Evolutionary conservation across 2,113 vertebrate genomes (phyloP), one percentile per base, ranked within the genome.

Genomic region (Sphaerodactylus townsendi): DNA sequence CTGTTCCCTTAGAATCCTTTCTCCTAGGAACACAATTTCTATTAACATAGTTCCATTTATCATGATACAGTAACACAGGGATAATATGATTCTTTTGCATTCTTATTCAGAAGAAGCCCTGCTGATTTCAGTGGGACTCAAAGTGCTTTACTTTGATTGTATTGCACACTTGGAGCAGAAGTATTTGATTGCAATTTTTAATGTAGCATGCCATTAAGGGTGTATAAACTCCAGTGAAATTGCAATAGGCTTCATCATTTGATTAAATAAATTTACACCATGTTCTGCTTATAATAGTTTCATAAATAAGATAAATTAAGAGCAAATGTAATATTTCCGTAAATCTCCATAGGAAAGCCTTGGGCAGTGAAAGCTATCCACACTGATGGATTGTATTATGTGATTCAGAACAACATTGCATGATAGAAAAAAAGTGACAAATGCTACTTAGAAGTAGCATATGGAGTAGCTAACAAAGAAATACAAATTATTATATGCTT

Each of bases 401-500:
- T 50, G 87, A 85, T 81, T 87, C 90, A 65, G 21, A 86, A 77
- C 66, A 66, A 50, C 33, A 88, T 77, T 66, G 56, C 14, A 75
- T 83, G 85, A 77, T 53, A 89, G 79, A 90, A 78, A 39, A 15
- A 10, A 9, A 76, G 86, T 2, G 30, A 41, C 19, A 93, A 87
- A 86, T 80, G 84, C 62, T 82, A 86, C 86, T 85, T 70, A 89
- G 82, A 85, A 91, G 93, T 92, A 87, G 85, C 59, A 41, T 90
- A 91, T 92, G 92, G 86, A 89, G 92, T 87, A 92, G 88, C 77
- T 79, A 41, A 68, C 81, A 88, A 84, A 81, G 68, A 86, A 86
- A 87, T 79, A n/a, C 82, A 81, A 92, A 87, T 89, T 87, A 87
- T 86, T 90, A 72, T 82, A 85, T 88, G 89, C 85, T 92, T 88